Conservation (phyloP, 2,113 vertebrate species). For the Corythoichthys intestinalis region DNA sequence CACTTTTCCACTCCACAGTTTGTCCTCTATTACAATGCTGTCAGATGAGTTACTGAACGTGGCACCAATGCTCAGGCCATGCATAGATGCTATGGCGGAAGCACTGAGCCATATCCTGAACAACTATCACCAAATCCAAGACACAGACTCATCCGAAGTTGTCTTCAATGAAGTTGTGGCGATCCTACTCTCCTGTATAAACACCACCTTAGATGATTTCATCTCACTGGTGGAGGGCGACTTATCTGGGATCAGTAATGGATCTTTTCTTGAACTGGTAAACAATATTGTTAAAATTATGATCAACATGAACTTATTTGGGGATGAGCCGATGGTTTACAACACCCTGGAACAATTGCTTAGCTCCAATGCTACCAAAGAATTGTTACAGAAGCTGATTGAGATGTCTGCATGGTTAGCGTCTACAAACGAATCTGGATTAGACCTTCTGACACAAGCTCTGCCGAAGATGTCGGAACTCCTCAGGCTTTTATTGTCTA, state of each 20-base stretch:
- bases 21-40: constrained; percentile 37
- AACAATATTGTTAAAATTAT: constrained; percentile 32
- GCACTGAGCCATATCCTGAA: constrained; percentile 40
- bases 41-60: constrained; percentile 30
- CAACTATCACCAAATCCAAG: constrained; percentile 28
- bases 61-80: constrained; percentile 40
- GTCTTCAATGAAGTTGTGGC: constrained; percentile 48
- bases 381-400: constrained; percentile 31
- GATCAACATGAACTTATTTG: constrained; percentile 42
- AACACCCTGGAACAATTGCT: constrained; percentile 49
- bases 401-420: constrained; percentile 54
- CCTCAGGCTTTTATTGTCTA: constrained; percentile 29
- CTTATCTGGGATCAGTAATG: constrained; percentile 4
- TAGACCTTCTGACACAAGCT: constrained; percentile 55
- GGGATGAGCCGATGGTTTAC: constrained; percentile 44
- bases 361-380: constrained; percentile 22
- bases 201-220: constrained; percentile 45
- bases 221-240: constrained; percentile 18
- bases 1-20: constrained; percentile 47
- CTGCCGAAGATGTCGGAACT: constrained; percentile 47
- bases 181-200: constrained; percentile 48
- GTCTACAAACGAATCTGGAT: constrained; percentile 43
- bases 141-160: constrained; percentile 22
- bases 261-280: constrained; percentile 25
- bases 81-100: constrained; percentile 38